These are phyloP conservation scores for Synergus itoensis DNA, from an alignment of 2,888 invertebrate genomes.

Conservation along the genomic window DNA sequence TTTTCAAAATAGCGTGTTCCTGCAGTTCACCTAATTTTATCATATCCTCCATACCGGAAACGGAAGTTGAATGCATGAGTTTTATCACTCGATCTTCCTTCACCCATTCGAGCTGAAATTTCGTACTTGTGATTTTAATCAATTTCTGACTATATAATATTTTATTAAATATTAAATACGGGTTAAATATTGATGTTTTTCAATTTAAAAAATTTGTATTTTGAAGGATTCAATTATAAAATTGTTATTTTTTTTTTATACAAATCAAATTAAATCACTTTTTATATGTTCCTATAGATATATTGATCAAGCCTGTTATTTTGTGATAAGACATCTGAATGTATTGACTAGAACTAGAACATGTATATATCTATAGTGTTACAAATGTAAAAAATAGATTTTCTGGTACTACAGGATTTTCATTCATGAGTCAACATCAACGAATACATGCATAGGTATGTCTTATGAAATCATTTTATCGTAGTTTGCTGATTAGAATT, in stretches of 20 bases:
- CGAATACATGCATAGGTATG: neutral
- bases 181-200: neutral
- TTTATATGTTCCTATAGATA: no score
- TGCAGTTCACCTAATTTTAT: slow-evolving; percentile 96
- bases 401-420: neutral
- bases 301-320: neutral
- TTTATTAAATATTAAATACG: neutral
- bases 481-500: neutral
- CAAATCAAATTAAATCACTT: no score
- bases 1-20: slow-evolving; percentile 95
- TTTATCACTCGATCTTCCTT: slow-evolving; percentile 83
- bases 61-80: slow-evolving; percentile 88
- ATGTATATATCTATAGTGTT: neutral
- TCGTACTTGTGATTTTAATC: slow-evolving; percentile 31
- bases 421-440: neutral
- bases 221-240: neutral
- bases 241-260: no score
- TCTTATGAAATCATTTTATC: neutral
- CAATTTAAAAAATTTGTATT: neutral
- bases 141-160: slow-evolving; percentile 17
- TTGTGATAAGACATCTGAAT: no score
- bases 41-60: slow-evolving; percentile 95
- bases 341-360: no score
- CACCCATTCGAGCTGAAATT: slow-evolving; percentile 56
- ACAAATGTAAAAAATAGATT: neutral